phyloP scores from a whole-genome alignment of 2,113 vertebrate genomes.

The Urocitellus parryii region DNA sequence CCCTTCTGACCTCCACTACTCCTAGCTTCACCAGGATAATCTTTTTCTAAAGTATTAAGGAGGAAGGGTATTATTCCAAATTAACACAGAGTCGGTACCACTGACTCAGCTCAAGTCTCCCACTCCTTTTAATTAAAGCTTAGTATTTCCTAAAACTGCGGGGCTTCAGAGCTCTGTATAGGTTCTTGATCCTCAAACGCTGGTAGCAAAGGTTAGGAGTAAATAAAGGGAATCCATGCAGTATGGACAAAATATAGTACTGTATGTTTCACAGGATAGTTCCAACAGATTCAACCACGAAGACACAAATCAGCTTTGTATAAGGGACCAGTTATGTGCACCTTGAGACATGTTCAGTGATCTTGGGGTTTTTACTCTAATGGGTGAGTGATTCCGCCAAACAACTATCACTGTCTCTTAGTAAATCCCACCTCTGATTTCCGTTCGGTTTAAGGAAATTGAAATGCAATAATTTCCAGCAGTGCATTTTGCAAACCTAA shows the following conservation, averaged over 20 bases:
- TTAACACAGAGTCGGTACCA: background rate
- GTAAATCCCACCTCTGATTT: background rate
- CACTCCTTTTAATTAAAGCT: background rate
- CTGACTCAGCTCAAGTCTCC: background rate
- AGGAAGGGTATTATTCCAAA: background rate
- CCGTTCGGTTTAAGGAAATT: background rate
- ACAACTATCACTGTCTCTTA: background rate
- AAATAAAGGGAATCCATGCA: background rate
- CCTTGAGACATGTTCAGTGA: background rate
- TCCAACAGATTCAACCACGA: background rate
- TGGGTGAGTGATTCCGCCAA: background rate
- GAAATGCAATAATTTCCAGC: no score
- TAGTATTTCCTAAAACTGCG: background rate
- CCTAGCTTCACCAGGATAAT: background rate
- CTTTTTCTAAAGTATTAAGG: background rate
- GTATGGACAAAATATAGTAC: background rate
- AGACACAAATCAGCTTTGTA: background rate
- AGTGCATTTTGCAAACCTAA: background rate
- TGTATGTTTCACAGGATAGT: background rate
- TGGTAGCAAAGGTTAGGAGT: background rate
- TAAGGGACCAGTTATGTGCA: background rate
- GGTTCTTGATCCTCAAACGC: background rate
- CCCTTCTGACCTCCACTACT: fast-evolving
- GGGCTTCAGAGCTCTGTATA: background rate
- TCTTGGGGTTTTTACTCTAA: background rate